These are phyloP conservation scores for Drosophila paulistorum DNA, from an alignment of 1,140 invertebrate species.

Conservation along the genomic window DNA sequence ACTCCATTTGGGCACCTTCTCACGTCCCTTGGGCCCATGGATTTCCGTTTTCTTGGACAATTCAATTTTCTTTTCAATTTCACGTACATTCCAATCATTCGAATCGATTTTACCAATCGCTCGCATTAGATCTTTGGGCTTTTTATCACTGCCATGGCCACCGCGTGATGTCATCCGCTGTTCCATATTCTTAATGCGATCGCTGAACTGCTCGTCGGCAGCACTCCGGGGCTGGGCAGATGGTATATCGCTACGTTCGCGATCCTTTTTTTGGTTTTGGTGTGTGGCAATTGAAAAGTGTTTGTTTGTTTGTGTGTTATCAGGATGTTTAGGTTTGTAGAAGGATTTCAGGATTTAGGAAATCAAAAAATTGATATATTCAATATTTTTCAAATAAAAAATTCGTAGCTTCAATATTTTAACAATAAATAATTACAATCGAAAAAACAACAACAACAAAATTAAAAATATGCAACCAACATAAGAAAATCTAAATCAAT, in stretches of 20 bases:
- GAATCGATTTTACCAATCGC: conserved; percentile 95
- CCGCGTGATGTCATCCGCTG: conserved; percentile 84
- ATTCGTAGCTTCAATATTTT: conserved; percentile 5
- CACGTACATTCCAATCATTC: conserved; percentile 95
- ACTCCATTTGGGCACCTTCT: conserved; percentile 95
- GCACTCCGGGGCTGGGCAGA: conserved; percentile 85
- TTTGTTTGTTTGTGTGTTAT: conserved; percentile 28
- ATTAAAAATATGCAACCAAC: conserved; percentile 25
- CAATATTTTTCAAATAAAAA: conserved; percentile 21
- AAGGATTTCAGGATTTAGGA: conserved; percentile 46
- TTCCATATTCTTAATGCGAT: conserved; percentile 88
- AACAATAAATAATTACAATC: conserved; percentile 24
- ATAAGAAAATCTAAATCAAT: conserved; percentile 31
- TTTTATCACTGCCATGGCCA: conserved; percentile 86
- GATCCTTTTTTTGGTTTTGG: conserved; percentile 84
- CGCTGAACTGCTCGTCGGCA: conserved; percentile 88
- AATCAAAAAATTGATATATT: conserved; percentile 68
- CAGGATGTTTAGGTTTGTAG: conserved; percentile 32
- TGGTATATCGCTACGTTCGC: conserved; percentile 85
- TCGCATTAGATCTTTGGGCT: conserved; percentile 92
- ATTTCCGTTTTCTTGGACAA: conserved; percentile 88
- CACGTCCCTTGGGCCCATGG: conserved; percentile 86
- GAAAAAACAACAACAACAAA: no score
- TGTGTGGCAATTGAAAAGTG: conserved; percentile 5
- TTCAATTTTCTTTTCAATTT: conserved; percentile 95